These are phyloP conservation scores for Philonicus albiceps DNA, from an alignment of 2,888 invertebrate genomes.

Conservation along the genomic window DNA sequence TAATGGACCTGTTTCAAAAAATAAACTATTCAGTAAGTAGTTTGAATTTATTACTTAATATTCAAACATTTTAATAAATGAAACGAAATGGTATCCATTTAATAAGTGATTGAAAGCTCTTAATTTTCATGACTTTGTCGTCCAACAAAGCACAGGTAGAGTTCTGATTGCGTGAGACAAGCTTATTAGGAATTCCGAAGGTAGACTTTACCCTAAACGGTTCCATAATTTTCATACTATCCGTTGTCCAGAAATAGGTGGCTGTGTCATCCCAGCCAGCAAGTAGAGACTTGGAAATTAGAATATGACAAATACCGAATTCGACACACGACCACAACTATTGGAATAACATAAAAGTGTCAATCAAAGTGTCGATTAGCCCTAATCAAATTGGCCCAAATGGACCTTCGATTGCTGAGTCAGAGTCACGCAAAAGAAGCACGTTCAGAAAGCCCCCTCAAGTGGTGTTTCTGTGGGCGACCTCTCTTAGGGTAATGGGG, in stretches of 20 bases:
- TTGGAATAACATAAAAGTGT: constrained; percentile 28
- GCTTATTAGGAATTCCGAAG: not conserved
- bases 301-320: constrained; percentile 16
- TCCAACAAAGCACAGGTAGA: not conserved
- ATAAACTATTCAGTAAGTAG: not conserved
- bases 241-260: not conserved
- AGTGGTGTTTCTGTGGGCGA: not conserved
- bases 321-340: not conserved
- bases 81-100: not conserved
- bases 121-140: not conserved
- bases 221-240: not conserved
- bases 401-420: not conserved
- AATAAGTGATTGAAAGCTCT: not conserved
- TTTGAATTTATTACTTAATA: not conserved
- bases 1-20: not conserved
- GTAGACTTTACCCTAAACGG: not conserved
- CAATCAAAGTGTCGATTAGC: constrained; percentile 36
- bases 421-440: constrained; percentile 7
- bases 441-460: not conserved
- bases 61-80: not conserved
- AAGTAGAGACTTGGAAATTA: not conserved
- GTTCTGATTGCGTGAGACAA: not conserved
- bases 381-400: not conserved
- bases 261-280: not conserved
- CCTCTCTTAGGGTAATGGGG: not conserved